Evolutionary conservation across 2,113 vertebrate species (phyloP), one percentile per base, ranked within the genome.

Genomic region (Carollia perspicillata): DNA sequence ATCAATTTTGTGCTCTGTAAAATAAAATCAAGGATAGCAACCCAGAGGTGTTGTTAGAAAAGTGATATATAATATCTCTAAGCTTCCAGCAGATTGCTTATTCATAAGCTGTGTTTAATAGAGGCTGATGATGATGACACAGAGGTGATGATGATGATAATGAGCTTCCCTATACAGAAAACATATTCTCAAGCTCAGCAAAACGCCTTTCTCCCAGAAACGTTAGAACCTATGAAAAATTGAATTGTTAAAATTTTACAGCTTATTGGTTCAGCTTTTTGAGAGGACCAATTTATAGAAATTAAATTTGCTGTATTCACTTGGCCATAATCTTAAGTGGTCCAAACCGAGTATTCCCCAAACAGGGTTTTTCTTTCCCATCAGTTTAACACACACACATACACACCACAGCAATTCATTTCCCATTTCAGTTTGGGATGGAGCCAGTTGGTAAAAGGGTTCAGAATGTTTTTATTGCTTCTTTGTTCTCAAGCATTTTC

Each of bases 401-500:
- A 2, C 40, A 85, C 35, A 14, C 42, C 16, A 66, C 35, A 93
- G 88, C 47, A 95, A 93, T 95, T 97, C 95, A 71, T 86, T 97
- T 94, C 96, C 97, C 90, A 91, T 97, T 97, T 98, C 79, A 79
- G 74, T 96, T 95, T 97, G 94, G 96, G 91, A 89, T 42, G 16
- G 40, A 86, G 93, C 94, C 97, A 97, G 58, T 49, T 95, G 85
- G 85, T 94, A 87, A 97, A 96, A 96, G 80, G 74, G 85, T 97
- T 95, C 95, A 90, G 77, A 17, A 2, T 84, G 49, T 96, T 83
- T 97, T 97, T 97, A 93, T 88, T 66, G 78, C 85, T 63, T 94
- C 89, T 96, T 98, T 95, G 94, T 96, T 97, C 96, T 96, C 83
- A 37, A 94, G 72, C 63, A 26, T 96, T 90, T 96, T 94, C 86